phyloP scores from a whole-genome alignment of 2,888 invertebrate species.

The Lasioglossum lativentre region DNA sequence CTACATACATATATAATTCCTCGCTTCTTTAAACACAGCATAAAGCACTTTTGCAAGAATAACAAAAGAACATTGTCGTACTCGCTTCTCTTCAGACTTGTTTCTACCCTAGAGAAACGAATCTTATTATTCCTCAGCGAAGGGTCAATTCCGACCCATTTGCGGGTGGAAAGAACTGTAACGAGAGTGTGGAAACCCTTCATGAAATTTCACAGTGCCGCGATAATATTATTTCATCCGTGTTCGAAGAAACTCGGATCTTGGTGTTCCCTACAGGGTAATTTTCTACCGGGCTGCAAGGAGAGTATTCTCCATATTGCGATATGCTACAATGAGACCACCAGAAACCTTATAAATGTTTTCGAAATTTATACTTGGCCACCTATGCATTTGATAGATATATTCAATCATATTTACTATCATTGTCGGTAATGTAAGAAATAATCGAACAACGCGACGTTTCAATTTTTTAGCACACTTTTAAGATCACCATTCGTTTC shows the following conservation, averaged over 20 bases:
- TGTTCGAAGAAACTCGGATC: neutral
- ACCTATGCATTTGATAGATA: too few relatives aligned
- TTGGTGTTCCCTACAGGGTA: neutral
- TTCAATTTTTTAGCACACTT: too few relatives aligned
- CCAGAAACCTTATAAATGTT: neutral
- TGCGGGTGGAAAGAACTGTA: neutral
- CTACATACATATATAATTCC: neutral
- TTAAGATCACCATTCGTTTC: too few relatives aligned
- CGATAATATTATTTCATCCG: slow-evolving; percentile 39
- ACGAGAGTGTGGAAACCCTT: neutral
- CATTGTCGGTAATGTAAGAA: too few relatives aligned
- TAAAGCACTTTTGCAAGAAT: neutral
- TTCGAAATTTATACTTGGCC: neutral
- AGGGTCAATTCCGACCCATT: slow-evolving; percentile 22
- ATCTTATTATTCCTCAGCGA: neutral
- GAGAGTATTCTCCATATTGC: neutral
- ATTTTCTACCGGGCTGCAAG: neutral
- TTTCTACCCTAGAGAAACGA: neutral
- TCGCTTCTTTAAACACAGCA: neutral
- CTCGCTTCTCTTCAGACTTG: neutral
- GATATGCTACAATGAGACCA: neutral
- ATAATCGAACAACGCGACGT: too few relatives aligned
- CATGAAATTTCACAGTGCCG: slow-evolving; percentile 4
- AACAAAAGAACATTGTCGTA: neutral
- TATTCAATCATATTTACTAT: too few relatives aligned